phyloP scores from a whole-genome alignment of 2,888 invertebrate genomes.

The Philaethria dido region DNA sequence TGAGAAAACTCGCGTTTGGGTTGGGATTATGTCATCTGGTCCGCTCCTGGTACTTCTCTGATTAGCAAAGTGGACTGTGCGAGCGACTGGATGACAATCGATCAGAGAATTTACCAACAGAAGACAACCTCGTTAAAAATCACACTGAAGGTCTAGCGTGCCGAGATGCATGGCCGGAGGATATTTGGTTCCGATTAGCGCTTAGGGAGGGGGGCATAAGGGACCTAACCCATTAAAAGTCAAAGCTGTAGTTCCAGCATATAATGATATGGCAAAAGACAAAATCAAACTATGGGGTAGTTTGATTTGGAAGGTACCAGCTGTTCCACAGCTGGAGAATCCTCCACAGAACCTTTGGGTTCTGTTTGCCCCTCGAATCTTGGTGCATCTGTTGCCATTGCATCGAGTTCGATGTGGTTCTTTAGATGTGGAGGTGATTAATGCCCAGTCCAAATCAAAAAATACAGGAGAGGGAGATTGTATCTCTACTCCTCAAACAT shows the following conservation, averaged over 20 bases:
- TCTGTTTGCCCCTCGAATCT: constrained; percentile 23
- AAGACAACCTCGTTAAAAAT: too few species aligned
- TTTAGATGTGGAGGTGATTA: background rate
- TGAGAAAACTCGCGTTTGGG: background rate
- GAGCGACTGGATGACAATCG: background rate
- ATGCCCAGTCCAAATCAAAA: background rate
- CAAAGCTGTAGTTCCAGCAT: constrained; percentile 6
- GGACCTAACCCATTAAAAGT: constrained; percentile 23
- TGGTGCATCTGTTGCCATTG: constrained; percentile 14
- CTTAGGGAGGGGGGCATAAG: too few species aligned
- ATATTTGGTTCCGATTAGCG: too few species aligned
- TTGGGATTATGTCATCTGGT: background rate
- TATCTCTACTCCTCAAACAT: too few species aligned
- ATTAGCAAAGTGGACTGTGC: background rate
- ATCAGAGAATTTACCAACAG: too few species aligned
- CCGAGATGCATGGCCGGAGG: too few species aligned
- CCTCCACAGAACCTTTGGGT: constrained; percentile 15
- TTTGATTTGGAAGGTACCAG: constrained; percentile 18
- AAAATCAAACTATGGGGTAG: too few species aligned
- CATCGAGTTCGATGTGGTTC: background rate
- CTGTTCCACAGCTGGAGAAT: constrained; percentile 16
- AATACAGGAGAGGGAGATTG: too few species aligned
- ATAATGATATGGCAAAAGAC: constrained; percentile 4
- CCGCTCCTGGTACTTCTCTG: constrained; percentile 12
- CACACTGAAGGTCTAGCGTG: too few species aligned